Percentiles rank a stretch among this genome's conserved stretches.
phyloP scores from a whole-genome alignment of 2,888 invertebrate genomes.

The Folsomia manolachei region DNA sequence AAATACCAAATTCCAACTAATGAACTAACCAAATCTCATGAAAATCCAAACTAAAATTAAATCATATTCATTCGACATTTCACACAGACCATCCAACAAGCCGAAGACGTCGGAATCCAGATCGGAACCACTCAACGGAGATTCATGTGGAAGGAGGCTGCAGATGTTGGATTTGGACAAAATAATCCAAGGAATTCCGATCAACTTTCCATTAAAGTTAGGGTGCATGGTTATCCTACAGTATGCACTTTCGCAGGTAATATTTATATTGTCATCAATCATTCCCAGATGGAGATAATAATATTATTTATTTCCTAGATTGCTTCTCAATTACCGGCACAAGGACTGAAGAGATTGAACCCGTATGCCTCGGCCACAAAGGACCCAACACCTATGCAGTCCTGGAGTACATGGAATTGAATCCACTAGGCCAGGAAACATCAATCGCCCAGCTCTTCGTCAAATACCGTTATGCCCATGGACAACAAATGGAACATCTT shows the following conservation, averaged over 20 bases:
- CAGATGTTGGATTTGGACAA: not conserved
- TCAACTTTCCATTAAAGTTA: not conserved
- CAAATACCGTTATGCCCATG: not conserved
- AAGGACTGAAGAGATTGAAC: not conserved
- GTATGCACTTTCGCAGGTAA: not conserved
- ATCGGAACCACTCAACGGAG: not conserved
- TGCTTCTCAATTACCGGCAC: not conserved
- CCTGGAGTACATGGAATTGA: not conserved
- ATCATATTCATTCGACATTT: no score
- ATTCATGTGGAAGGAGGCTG: not conserved
- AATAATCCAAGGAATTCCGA: not conserved
- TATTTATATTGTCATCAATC: no score
- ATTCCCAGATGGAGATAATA: no score
- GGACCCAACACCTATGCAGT: not conserved
- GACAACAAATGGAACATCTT: not conserved
- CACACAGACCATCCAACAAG: no score
- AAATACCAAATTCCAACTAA: no score
- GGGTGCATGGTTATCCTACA: not conserved
- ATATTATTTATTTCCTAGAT: no score
- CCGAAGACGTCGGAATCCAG: not conserved
- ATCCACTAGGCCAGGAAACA: not conserved
- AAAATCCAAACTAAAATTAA: no score
- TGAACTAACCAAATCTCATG: no score
- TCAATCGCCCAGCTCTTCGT: not conserved
- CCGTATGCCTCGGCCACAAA: not conserved